Evolutionary conservation across 2,113 vertebrate species (phyloP), one percentile per base, ranked within the genome.

Genomic region (Hepsetus odoe): DNA sequence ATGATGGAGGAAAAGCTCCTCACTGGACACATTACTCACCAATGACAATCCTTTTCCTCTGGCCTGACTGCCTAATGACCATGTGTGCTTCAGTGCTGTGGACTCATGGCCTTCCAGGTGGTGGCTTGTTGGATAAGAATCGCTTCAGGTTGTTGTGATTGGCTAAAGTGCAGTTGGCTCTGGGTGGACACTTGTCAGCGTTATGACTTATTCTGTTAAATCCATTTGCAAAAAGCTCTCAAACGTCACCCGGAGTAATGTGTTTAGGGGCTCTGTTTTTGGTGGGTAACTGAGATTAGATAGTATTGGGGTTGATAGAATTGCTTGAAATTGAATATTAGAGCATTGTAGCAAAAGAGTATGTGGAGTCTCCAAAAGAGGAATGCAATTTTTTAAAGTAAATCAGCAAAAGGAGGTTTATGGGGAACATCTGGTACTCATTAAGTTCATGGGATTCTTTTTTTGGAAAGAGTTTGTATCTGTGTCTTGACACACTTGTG

Each of bases 131-230:
- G 16, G 6, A 53, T 55, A 6, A 30, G 18, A 35, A 35, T 16
- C 35, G 28, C 28, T 76, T 28, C 46, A 51, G 28, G 44, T 66
- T 26, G 22, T 32, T 67, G 30, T 66, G 61, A 35, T 74, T 35
- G 22, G 35, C 44, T 53, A n/a, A 32, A 22, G 14, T 38, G 51
- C n/a, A 55, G 22, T 13, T 22, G 51, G 51, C 51, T 22, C 8
- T 22, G n/a, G n/a, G 9, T 3, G 51, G n/a, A 10, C 6, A 53
- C 1, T 22, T 53, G 49, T 53, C 49, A 53, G 49, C 14, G 14
- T 8, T 53, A 3, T n/a, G 49, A 5, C 49, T 53, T 22, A 22
- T 53, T 53, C 20, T n/a, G 49, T n/a, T 53, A 53, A 55, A 55
- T 2, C n/a, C 8, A 24, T 55, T 55, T 55, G 20, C n/a, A n/a